A percentile compares a stretch with the other conserved stretches of the same genome.
phyloP scores from a whole-genome alignment of 2,888 invertebrate species.

The Hermaeophaga mercurialis region DNA sequence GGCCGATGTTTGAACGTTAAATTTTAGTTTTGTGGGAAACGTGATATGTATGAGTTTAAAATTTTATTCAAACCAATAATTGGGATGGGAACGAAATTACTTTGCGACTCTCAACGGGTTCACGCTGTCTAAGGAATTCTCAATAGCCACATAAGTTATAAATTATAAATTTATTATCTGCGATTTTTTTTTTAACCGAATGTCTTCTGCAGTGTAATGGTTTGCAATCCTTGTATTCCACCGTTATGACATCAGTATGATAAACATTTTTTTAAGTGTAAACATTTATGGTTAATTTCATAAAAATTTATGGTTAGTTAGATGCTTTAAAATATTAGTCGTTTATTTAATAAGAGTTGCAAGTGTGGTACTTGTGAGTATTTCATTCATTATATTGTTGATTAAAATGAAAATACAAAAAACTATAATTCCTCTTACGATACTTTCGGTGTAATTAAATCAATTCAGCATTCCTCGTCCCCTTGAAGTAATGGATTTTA shows the following conservation, averaged over 20 bases:
- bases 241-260: slow-evolving; percentile 9
- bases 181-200: slow-evolving; percentile 12
- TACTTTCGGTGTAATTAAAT: too few species aligned
- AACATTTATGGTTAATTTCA: slow-evolving; percentile 9
- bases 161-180: slow-evolving; percentile 17
- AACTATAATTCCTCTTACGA: too few species aligned
- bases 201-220: slow-evolving; percentile 5
- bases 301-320: too few species aligned
- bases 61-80: not conserved
- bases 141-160: slow-evolving; percentile 19
- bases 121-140: slow-evolving; percentile 17
- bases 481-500: too few species aligned
- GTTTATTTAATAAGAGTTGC: too few species aligned
- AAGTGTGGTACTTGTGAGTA: too few species aligned
- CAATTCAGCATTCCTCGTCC: too few species aligned
- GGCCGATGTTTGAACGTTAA: too few species aligned
- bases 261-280: not conserved
- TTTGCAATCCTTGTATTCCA: not conserved
- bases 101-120: not conserved
- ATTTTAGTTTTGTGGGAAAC: too few species aligned
- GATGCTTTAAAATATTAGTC: too few species aligned
- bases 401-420: too few species aligned
- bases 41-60: not conserved
- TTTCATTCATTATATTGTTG: too few species aligned
- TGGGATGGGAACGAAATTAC: slow-evolving; percentile 3